These are phyloP conservation scores for Meleagris gallopavo DNA, from an alignment of 2,113 vertebrate species.

Conservation along the genomic window DNA sequence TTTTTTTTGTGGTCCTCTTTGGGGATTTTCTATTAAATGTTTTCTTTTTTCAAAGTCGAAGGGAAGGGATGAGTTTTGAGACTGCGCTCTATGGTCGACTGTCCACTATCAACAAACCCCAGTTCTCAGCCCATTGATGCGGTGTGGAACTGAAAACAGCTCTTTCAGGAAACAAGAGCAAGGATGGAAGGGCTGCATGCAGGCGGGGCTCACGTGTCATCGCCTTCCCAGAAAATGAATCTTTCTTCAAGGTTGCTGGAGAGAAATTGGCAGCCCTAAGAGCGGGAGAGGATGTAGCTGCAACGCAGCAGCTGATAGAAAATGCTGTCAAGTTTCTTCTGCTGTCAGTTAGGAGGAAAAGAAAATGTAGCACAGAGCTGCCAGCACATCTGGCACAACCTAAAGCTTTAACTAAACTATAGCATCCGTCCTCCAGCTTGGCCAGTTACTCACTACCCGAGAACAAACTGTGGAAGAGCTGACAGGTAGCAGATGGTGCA, in stretches of 20 bases:
- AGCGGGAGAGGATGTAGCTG: neutral
- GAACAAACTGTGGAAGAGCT: conserved; percentile 38
- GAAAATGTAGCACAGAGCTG: conserved; percentile 36
- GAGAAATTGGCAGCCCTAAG: conserved; percentile 28
- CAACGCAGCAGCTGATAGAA: conserved; percentile 27
- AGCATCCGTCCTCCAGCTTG: conserved; percentile 14
- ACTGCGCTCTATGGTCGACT: neutral
- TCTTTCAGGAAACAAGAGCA: neutral
- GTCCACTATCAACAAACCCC: neutral
- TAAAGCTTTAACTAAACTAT: conserved; percentile 43
- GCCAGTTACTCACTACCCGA: neutral
- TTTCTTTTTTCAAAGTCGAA: neutral
- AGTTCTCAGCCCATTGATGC: neutral
- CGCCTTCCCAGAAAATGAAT: neutral
- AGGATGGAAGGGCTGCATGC: neutral
- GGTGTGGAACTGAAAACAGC: neutral
- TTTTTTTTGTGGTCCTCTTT: neutral
- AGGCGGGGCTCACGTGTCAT: neutral
- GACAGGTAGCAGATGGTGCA: conserved; percentile 55
- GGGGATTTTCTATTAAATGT: neutral
- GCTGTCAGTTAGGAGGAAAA: conserved; percentile 32
- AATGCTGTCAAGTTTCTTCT: conserved; percentile 38
- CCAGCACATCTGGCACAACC: conserved; percentile 54
- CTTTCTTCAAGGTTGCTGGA: neutral
- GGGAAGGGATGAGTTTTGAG: neutral